Base-by-base conservation (phyloP, 2,888 invertebrate genomes). In the Venusia cambrica region DNA sequence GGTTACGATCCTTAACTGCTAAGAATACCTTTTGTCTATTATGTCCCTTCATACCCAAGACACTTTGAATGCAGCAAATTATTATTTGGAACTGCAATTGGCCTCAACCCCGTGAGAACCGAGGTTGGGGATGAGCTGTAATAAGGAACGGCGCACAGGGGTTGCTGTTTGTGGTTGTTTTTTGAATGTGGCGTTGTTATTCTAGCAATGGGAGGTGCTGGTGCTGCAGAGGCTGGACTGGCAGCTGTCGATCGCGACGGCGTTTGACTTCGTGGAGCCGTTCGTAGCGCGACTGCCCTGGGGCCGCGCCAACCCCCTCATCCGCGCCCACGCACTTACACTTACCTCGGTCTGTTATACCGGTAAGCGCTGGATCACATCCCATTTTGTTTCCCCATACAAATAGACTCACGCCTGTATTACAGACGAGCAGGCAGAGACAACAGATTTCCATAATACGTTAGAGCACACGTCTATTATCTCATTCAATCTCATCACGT, bases 201-300 rank as follows among this genome's bases (percentile, higher is more conserved):
- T 78, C 47, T 88, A 95, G 95, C 91, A 90, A 73, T 94, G 94
- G 94, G 96, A 96, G 79, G 80, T 94, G 55, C 80, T 94, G 72
- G 88, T 95, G 16, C 84, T 95, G 49, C 91, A 91, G 47, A 90
- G 92, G 65, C 77, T 96, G 48, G 90, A 93, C 65, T 96, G 95
- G 95, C 93, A 95, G 76, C 84, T 94, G 51, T 91, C 92, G 13
- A 90, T 92, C 12, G 90, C 94, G 31, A 95, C 95, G 1, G 93
- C 93, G 4, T 93, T 92, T 74, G 95, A 95, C 79, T 95, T 94
- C 79, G 90, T 95, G 60, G 94, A 95, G 68, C 94, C 94, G 58
- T 89, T 95, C 53, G 81, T 94, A 45, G 90, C 91, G 54, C 85
- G 94, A 54, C 77, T 84, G 45, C 74, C 89, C 7, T 91, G 92